Percentiles rank a stretch among this genome's conserved stretches.
These are phyloP conservation scores for Caradrina clavipalpis DNA, from an alignment of 2,888 invertebrate species.

Conservation along the genomic window DNA sequence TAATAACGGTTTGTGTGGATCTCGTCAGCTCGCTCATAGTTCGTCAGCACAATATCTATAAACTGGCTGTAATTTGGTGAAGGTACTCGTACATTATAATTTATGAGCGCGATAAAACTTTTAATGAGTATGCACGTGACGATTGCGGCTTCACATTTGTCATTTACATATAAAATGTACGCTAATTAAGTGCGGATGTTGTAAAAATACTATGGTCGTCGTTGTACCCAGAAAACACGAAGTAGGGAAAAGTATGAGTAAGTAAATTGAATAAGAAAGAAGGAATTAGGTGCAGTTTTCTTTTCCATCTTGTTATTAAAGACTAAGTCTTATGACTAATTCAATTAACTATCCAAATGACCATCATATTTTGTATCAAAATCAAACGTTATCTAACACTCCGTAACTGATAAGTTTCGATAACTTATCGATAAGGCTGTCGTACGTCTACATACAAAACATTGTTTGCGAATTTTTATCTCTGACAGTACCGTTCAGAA, in stretches of 20 bases:
- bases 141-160: slow-evolving; percentile 26
- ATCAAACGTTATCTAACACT: slow-evolving; percentile 34
- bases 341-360: slow-evolving; percentile 25
- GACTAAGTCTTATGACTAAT: too few relatives aligned
- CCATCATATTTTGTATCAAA: slow-evolving; percentile 19
- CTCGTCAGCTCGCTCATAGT: slow-evolving; percentile 28
- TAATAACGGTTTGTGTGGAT: slow-evolving; percentile 67
- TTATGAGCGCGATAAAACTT: slow-evolving; percentile 41
- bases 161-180: slow-evolving; percentile 30
- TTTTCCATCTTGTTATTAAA: neutral
- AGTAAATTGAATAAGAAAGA: slow-evolving; percentile 4
- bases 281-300: neutral
- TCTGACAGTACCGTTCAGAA: slow-evolving; percentile 46
- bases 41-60: slow-evolving; percentile 13
- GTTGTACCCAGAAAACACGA: neutral
- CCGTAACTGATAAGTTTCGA: slow-evolving; percentile 31
- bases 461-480: slow-evolving; percentile 54
- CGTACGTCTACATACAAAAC: slow-evolving; percentile 64
- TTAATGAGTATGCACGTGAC: slow-evolving; percentile 40
- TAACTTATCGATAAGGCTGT: slow-evolving; percentile 58
- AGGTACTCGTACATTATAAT: slow-evolving; percentile 12
- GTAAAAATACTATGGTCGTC: slow-evolving; percentile 9
- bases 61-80: slow-evolving; percentile 20
- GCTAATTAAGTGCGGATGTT: slow-evolving; percentile 36
- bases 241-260: neutral